These are phyloP conservation scores for Peromyscus maniculatus DNA, from an alignment of 2,113 vertebrate genomes.

Conservation along the genomic window DNA sequence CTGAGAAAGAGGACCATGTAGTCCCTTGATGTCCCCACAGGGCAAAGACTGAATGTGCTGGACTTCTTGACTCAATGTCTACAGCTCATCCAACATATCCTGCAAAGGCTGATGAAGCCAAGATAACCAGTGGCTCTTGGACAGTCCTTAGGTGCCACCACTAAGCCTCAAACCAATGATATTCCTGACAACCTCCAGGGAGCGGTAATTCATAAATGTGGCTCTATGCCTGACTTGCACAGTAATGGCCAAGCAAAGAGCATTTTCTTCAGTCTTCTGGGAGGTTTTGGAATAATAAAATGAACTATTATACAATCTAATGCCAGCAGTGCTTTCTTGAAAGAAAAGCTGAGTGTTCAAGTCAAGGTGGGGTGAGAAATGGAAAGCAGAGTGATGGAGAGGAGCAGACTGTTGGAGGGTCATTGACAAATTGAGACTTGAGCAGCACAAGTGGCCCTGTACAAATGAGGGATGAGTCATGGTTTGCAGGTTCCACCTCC, in stretches of 20 bases:
- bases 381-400: too few species aligned
- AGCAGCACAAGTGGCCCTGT: neutral
- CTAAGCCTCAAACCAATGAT: neutral
- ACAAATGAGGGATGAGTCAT: neutral
- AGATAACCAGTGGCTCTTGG: neutral
- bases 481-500: neutral
- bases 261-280: neutral
- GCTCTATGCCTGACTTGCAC: neutral
- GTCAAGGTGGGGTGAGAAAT: neutral
- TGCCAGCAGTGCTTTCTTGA: neutral
- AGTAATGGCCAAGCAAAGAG: too few species aligned
- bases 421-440: neutral
- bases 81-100: neutral
- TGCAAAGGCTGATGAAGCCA: neutral
- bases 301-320: neutral
- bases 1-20: neutral
- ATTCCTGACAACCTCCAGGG: neutral
- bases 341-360: neutral
- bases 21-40: neutral
- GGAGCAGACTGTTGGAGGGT: neutral
- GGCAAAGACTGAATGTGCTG: neutral
- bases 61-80: neutral
- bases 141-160: too few species aligned
- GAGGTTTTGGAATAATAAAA: neutral
- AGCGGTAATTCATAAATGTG: neutral